A percentile compares a stretch with the other conserved stretches of the same genome.
phyloP scores from a whole-genome alignment of 2,797 vertebrate genomes.

The Phyllotis vaccarum region DNA sequence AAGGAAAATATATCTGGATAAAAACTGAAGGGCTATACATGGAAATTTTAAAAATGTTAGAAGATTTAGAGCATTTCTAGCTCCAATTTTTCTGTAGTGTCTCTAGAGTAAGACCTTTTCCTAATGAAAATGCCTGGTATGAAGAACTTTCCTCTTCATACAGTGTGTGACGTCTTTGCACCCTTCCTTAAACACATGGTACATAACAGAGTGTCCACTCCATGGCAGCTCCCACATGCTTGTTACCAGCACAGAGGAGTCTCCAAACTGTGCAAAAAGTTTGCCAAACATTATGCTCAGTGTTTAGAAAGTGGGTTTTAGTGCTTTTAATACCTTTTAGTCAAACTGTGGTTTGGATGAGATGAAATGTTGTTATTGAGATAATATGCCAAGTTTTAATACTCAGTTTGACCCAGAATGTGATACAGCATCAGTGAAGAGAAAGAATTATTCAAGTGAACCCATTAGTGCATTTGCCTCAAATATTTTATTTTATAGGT shows the following conservation, averaged over 20 bases:
- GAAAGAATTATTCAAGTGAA: not conserved
- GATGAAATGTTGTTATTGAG: slow-evolving; percentile 58
- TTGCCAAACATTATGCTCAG: not conserved
- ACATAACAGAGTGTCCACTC: too few relatives aligned
- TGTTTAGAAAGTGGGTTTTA: not conserved
- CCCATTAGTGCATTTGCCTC: slow-evolving; percentile 27
- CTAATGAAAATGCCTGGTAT: not conserved
- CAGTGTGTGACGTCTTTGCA: not conserved
- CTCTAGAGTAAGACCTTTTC: not conserved
- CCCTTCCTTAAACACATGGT: not conserved
- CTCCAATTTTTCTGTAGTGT: not conserved
- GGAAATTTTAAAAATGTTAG: not conserved
- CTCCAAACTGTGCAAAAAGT: not conserved
- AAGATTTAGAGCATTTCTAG: slow-evolving; percentile 8
- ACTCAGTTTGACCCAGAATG: slow-evolving; percentile 52
- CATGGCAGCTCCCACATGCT: not conserved
- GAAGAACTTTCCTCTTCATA: not conserved
- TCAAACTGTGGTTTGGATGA: slow-evolving; percentile 19
- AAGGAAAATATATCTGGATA: slow-evolving; percentile 30
- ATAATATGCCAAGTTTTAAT: slow-evolving; percentile 65
- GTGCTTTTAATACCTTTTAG: not conserved
- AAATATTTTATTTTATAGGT: not conserved
- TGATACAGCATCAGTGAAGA: not conserved
- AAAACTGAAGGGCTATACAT: not conserved
- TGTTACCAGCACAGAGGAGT: not conserved